Evolutionary conservation across 2,113 vertebrate genomes (phyloP), one percentile per base, ranked within the genome.

Genomic region (Stigmatopora argus): DNA sequence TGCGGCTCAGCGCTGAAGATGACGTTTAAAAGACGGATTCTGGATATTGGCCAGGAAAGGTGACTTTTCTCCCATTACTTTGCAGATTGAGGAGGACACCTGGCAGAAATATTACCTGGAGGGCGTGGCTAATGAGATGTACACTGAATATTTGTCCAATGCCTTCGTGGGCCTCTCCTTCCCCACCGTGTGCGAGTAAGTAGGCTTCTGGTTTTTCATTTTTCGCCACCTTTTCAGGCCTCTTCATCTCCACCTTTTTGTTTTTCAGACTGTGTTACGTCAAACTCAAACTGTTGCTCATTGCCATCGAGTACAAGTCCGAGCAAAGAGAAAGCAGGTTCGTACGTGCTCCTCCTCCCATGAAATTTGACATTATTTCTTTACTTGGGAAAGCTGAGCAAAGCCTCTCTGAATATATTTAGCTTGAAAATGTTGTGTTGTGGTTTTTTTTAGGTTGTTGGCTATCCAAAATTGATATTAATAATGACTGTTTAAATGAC

Each of bases 61-160:
- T 77, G 66, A 75, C 71, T 65, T 70, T 69, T 76, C 64, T 5
- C 0, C 66, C 17, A 52, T 66, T 79, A 13, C 57, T 57, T 76
- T 77, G 85, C 84, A 99, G 97, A 99, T 99, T 80, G 96, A 99
- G 83, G 97, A 99, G 87, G 97, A 99, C 87, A 99, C 97, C 0
- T 98, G 96, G 97, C 97, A 99, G 89, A 99, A 98, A 79, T 98
- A 99, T 85, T 99, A 99, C 83, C 88, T 99, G 84, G 97, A 99
- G 92, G 97, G 97, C 80, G 97, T 99, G 79, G 90, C 97, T 79
- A 98, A 98, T 91, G 97, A 99, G 92, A 99, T 99, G 97, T 99
- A 99, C 89, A 99, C 97, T 73, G 97, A 99, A 89, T 99, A 99
- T 89, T 90, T 99, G 87, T 99, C 97, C 89, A 97, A 91, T 94